Evolutionary conservation across 2,888 invertebrate genomes (phyloP).

Genomic region (Muschampia plurimacula): DNA sequence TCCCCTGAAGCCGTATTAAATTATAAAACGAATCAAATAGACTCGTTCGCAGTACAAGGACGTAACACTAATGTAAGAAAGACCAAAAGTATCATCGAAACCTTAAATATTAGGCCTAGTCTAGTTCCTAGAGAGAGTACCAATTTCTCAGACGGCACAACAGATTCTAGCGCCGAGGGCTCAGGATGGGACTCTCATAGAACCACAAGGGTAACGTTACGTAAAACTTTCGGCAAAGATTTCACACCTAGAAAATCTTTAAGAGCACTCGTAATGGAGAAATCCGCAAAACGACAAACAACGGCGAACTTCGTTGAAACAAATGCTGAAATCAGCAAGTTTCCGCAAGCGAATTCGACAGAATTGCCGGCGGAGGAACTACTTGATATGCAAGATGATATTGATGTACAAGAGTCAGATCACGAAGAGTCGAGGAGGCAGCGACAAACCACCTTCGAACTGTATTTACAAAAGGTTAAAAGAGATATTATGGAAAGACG

Average conservation of each 20-base stretch:
- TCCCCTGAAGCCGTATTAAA: constrained; percentile 66
- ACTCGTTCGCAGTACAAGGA: constrained; percentile 56
- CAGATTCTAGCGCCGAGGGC: constrained; percentile 67
- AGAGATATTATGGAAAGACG: constrained; percentile 59
- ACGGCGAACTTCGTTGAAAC: constrained; percentile 45
- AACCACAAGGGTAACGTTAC: constrained; percentile 70
- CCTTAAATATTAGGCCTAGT: constrained; percentile 55
- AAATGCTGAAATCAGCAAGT: constrained; percentile 52
- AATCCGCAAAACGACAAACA: constrained; percentile 68
- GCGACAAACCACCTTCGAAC: constrained; percentile 58
- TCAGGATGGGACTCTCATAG: constrained; percentile 80
- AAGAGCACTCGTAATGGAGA: constrained; percentile 74
- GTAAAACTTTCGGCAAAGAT: constrained; percentile 75
- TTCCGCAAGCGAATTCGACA: constrained; percentile 50
- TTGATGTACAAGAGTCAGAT: constrained; percentile 45
- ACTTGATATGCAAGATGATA: not conserved
- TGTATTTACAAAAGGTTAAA: constrained; percentile 62
- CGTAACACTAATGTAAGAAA: constrained; percentile 61
- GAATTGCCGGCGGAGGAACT: constrained; percentile 42
- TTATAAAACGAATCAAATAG: constrained; percentile 52
- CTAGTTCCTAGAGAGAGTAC: constrained; percentile 61
- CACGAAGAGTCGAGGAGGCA: constrained; percentile 60
- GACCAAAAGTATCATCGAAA: constrained; percentile 59
- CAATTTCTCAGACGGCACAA: constrained; percentile 60
- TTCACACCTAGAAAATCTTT: constrained; percentile 72